These are phyloP conservation scores for Thamnophis elegans DNA, from an alignment of 2,797 vertebrate genomes.

Conservation along the genomic window DNA sequence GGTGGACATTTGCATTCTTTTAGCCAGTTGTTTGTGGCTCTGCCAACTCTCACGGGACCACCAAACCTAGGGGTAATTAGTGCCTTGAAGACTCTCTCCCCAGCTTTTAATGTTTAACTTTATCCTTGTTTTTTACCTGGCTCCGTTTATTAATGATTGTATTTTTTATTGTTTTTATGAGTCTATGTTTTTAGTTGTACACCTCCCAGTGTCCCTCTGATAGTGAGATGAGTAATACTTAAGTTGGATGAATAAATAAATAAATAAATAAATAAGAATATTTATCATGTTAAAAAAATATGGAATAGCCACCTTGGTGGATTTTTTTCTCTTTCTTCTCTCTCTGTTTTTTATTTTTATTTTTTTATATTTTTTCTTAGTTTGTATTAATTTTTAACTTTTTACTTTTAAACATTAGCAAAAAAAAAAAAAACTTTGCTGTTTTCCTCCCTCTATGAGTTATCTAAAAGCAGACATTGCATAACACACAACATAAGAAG, in stretches of 20 bases:
- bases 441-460: background rate
- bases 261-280: background rate
- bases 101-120: background rate
- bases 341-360: background rate
- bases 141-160: background rate
- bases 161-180: background rate
- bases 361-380: background rate
- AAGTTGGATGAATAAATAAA: background rate
- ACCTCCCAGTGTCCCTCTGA: background rate
- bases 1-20: no score
- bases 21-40: background rate
- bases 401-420: background rate
- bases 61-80: background rate
- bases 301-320: background rate
- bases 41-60: background rate
- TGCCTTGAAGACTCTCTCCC: background rate
- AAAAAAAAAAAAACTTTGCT: background rate
- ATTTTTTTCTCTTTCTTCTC: background rate
- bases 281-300: background rate
- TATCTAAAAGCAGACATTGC: background rate
- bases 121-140: background rate
- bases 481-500: background rate
- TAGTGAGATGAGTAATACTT: background rate
- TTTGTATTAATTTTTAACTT: background rate
- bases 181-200: background rate